phyloP scores from a whole-genome alignment of 2,888 invertebrate species.

The Nemoura dubitans region DNA sequence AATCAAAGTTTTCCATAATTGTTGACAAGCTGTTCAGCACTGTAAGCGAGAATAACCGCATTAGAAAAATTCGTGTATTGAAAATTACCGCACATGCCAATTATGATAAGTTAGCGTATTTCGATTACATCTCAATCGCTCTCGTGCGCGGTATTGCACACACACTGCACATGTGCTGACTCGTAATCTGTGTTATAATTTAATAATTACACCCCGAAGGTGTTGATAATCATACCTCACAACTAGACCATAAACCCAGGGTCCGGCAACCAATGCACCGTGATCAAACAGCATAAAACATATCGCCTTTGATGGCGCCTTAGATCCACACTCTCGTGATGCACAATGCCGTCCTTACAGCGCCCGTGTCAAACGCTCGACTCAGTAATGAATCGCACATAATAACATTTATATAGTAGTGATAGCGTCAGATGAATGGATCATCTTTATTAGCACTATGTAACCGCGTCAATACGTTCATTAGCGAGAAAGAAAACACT shows the following conservation, averaged over 20 bases:
- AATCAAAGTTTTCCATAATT: too few relatives aligned
- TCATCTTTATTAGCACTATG: neutral
- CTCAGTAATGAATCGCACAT: slow-evolving; percentile 1
- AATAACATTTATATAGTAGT: neutral
- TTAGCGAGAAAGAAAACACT: neutral
- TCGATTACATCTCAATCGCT: too few relatives aligned
- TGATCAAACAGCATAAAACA: neutral
- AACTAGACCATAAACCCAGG: neutral
- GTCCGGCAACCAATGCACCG: neutral
- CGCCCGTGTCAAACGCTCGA: neutral
- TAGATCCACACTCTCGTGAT: neutral
- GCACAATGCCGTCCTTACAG: neutral
- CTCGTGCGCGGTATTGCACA: too few relatives aligned
- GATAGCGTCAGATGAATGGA: neutral
- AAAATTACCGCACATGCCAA: too few relatives aligned
- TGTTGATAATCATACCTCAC: neutral
- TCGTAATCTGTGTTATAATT: too few relatives aligned
- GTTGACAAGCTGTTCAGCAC: too few relatives aligned
- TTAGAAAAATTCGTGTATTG: too few relatives aligned
- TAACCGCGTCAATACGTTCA: neutral
- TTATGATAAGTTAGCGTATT: too few relatives aligned
- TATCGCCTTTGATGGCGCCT: neutral
- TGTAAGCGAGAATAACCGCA: too few relatives aligned
- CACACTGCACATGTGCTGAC: too few relatives aligned
- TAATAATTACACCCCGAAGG: neutral